Evolutionary conservation across 2,888 invertebrate species (phyloP).

Genomic region (Pharmacophagus antenor): DNA sequence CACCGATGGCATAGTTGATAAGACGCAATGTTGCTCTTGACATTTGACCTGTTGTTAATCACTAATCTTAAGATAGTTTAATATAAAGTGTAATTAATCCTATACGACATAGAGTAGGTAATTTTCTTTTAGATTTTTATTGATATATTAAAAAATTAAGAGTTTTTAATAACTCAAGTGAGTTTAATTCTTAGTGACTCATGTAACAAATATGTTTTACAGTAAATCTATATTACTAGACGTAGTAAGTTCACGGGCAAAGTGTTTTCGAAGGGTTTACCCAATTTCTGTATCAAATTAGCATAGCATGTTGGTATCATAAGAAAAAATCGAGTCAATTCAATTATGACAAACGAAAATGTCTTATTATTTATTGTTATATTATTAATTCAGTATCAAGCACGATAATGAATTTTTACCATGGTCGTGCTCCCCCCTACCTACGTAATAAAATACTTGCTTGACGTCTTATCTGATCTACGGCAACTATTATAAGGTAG

Average conservation of each 20-base stretch:
- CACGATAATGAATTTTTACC: constrained; percentile 74
- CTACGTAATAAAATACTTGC: constrained; percentile 63
- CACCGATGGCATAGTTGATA: constrained; percentile 78
- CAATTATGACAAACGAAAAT: no score
- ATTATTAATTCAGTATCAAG: constrained; percentile 47
- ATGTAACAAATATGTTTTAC: no score
- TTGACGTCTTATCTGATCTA: constrained; percentile 70
- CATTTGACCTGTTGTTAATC: constrained; percentile 21
- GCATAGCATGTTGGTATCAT: not conserved
- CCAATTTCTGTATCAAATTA: no score
- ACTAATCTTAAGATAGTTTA: constrained; percentile 16
- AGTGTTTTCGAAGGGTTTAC: no score
- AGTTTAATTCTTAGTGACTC: no score
- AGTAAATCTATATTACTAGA: no score
- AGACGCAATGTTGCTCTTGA: constrained; percentile 64
- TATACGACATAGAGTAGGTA: not conserved
- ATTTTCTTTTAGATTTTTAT: not conserved
- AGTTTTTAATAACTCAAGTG: not conserved
- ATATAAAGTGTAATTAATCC: constrained; percentile 10
- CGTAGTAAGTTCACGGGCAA: no score
- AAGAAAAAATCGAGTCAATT: no score
- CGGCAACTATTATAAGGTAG: constrained; percentile 62
- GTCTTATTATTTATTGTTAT: constrained; percentile 41
- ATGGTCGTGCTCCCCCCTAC: constrained; percentile 68
- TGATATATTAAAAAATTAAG: not conserved